Evolutionary conservation across 2,888 invertebrate species (phyloP).

Genomic region (Eupithecia tripunctaria): DNA sequence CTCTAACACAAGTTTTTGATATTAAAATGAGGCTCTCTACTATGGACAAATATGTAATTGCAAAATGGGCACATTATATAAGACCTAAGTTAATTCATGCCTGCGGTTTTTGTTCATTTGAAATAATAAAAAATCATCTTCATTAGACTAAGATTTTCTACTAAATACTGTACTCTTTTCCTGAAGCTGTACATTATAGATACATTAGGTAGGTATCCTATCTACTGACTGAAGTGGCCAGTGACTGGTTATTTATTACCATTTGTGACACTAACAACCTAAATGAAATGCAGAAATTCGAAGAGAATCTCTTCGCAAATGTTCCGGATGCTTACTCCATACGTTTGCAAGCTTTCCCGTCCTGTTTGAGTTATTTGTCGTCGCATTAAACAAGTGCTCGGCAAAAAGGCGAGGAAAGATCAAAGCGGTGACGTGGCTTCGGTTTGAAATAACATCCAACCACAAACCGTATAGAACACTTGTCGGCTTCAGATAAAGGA

Average conservation of each 20-base stretch:
- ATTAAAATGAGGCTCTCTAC: too few species aligned
- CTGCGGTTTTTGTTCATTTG: too few species aligned
- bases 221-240: not conserved
- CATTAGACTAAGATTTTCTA: too few species aligned
- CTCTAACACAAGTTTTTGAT: too few species aligned
- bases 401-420: slow-evolving; percentile 79
- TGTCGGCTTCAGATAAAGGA: slow-evolving; percentile 50
- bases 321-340: slow-evolving; percentile 16
- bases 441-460: slow-evolving; percentile 75
- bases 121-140: too few species aligned
- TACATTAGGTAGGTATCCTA: not conserved
- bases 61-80: too few species aligned
- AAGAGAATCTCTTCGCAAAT: slow-evolving; percentile 12
- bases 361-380: slow-evolving; percentile 82
- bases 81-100: too few species aligned
- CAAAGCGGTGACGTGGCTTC: slow-evolving; percentile 76
- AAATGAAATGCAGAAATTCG: slow-evolving; percentile 15
- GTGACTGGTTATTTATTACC: not conserved
- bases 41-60: too few species aligned
- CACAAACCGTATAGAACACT: slow-evolving; percentile 51
- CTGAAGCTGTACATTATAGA: not conserved
- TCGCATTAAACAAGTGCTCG: slow-evolving; percentile 79
- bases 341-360: slow-evolving; percentile 15
- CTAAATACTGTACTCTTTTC: too few species aligned
- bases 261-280: slow-evolving; percentile 25